Evolutionary conservation across 2,113 vertebrate genomes (phyloP).

Genomic region (Cricetomys ansorgei): DNA sequence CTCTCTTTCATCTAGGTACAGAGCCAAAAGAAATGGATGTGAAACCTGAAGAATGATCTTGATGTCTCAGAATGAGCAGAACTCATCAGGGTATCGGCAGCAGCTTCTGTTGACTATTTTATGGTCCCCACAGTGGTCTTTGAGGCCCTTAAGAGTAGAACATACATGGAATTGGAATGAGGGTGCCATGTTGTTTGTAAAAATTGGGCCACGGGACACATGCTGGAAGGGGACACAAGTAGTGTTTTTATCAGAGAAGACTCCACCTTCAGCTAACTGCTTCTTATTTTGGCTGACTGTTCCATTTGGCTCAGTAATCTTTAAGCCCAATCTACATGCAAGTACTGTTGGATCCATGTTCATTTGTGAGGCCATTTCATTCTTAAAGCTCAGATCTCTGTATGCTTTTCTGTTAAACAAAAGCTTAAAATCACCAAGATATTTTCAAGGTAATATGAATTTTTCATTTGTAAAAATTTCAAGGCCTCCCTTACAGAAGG

Average conservation of each 20-base stretch:
- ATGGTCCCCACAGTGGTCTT: not conserved
- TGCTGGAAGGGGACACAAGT: not conserved
- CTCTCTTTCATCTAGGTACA: not conserved
- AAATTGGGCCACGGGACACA: not conserved
- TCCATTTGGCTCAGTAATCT: not conserved
- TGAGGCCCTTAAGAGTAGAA: not conserved
- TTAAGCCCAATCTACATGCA: not conserved
- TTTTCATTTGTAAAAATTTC: not conserved
- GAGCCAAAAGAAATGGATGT: not conserved
- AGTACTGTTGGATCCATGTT: not conserved
- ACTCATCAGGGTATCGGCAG: not conserved
- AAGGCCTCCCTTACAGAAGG: not conserved
- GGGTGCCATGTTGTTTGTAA: not conserved
- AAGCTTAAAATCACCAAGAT: not conserved
- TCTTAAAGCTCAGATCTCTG: not conserved
- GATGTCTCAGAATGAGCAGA: not conserved
- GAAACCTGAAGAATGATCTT: not conserved
- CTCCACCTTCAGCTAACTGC: not conserved
- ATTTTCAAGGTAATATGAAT: not conserved
- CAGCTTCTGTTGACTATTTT: not conserved
- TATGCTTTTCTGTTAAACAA: not conserved
- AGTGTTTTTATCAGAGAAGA: not conserved
- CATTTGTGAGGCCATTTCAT: not conserved
- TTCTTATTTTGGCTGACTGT: not conserved
- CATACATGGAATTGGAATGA: not conserved